A percentile compares a stretch with the other conserved stretches of the same genome.
These are phyloP conservation scores for Solen grandis DNA, from an alignment of 1,140 invertebrate genomes.

Conservation along the genomic window DNA sequence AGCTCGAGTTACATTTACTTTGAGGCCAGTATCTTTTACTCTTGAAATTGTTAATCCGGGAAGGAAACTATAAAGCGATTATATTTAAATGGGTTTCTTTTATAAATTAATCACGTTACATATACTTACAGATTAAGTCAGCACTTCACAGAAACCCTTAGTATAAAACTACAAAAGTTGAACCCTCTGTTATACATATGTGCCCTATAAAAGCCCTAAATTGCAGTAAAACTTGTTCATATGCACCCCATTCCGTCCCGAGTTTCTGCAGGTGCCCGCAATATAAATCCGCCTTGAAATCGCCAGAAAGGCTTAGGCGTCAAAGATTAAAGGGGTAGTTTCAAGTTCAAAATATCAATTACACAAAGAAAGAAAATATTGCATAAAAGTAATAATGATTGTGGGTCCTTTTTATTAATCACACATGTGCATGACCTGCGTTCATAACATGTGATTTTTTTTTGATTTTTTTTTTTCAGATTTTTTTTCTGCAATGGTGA, in stretches of 20 bases:
- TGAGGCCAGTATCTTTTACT: background rate
- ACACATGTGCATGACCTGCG: too few species aligned
- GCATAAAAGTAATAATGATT: constrained; percentile 34
- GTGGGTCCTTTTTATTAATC: too few species aligned
- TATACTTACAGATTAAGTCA: background rate
- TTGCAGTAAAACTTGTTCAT: background rate
- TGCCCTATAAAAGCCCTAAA: background rate
- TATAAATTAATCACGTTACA: background rate
- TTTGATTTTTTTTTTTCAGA: too few species aligned
- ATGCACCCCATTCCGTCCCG: background rate
- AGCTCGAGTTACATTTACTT: constrained; percentile 13
- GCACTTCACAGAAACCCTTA: background rate
- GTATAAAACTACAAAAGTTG: background rate
- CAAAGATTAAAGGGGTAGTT: background rate
- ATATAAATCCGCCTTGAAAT: too few species aligned
- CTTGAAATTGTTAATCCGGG: constrained; percentile 18
- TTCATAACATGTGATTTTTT: too few species aligned
- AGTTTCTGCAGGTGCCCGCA: too few species aligned
- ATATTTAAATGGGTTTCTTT: background rate
- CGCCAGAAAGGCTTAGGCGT: too few species aligned
- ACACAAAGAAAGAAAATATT: background rate
- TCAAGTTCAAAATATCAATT: background rate
- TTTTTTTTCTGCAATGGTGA: too few species aligned
- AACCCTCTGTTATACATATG: background rate
- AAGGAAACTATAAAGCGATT: background rate